Base-by-base conservation (phyloP, 2,113 vertebrate species). In the Emydocephalus ijimae region DNA sequence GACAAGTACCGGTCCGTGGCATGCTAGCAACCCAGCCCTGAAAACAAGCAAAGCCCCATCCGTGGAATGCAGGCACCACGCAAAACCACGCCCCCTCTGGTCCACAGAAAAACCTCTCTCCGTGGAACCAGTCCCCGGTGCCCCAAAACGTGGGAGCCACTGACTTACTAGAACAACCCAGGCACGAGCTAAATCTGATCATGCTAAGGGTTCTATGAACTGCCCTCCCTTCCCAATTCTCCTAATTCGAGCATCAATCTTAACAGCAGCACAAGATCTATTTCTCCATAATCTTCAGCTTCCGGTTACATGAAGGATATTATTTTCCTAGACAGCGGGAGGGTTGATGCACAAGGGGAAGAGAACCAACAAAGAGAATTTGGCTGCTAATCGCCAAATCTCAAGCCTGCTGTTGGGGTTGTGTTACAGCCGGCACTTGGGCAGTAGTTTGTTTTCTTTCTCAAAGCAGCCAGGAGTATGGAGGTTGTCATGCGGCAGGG, bases 371-470 rank as follows among this genome's bases (percentile, higher is more conserved):
- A 0, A 81, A 91, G 48, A 10, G 92, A 85, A 92, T 92, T 74
- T 89, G 56, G 91, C 61, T 48, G 1, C n/a, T 74, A 57, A 1
- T 90, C 88, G 57, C 29, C 89, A 91, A 85, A 50, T 50, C 95
- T 92, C 91, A 24, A 4, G 15, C 85, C 89, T 85, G 93, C 92
- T 90, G 94, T 94, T 93, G 92, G 92, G 52, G 88, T 94, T 3
- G 55, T 88, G 55, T 54, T 29, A 26, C 10, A 94, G 91, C 1
- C 0, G 89, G 43, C 86, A 23, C 94, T 95, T 96, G 4, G 91
- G 91, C 91, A 94, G 92, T 88, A 94, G 93, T 90, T 94, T 93
- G 93, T 95, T 96, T 94, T 93, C 93, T 93, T 26, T 95, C 64
- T 90, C 94, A 87, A 39, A 96, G 90, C 92, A 93, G 95, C 94